phyloP scores from a whole-genome alignment of 2,797 vertebrate genomes.

The Acipenser ruthenus region DNA sequence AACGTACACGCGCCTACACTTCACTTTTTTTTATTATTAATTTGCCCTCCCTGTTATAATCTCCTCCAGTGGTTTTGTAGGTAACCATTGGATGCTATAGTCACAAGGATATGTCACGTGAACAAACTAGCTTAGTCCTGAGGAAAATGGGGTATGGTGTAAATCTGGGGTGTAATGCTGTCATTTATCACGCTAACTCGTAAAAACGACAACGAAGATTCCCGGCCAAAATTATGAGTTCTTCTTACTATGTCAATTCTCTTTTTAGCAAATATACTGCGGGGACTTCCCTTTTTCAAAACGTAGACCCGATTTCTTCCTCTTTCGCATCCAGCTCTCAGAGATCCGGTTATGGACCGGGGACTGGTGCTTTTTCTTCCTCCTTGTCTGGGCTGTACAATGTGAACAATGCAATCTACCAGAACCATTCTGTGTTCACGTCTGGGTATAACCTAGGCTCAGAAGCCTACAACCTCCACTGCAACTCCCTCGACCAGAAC shows the following conservation, averaged over 20 bases:
- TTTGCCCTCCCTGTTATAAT: not conserved
- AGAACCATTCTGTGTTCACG: slow-evolving; percentile 55
- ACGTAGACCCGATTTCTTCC: slow-evolving; percentile 73
- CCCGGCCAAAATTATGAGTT: slow-evolving; percentile 89
- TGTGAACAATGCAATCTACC: slow-evolving; percentile 71
- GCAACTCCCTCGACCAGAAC: slow-evolving; percentile 77
- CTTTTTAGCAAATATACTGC: slow-evolving; percentile 87
- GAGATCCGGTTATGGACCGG: slow-evolving; percentile 67
- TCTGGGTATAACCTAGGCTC: slow-evolving; percentile 66
- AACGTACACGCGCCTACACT: no score
- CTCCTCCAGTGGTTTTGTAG: slow-evolving; percentile 21
- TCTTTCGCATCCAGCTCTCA: slow-evolving; percentile 70
- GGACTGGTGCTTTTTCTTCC: slow-evolving; percentile 63
- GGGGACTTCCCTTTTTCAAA: slow-evolving; percentile 75
- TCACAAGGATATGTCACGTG: slow-evolving; percentile 80
- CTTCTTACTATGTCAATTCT: slow-evolving; percentile 86
- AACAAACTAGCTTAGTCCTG: slow-evolving; percentile 68
- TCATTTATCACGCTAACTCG: slow-evolving; percentile 88
- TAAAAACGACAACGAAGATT: slow-evolving; percentile 97
- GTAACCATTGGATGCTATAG: slow-evolving; percentile 70
- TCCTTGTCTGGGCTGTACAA: slow-evolving; percentile 74
- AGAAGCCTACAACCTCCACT: slow-evolving; percentile 67
- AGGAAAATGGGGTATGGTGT: slow-evolving; percentile 93
- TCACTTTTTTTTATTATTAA: slow-evolving; percentile 12
- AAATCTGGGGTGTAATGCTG: slow-evolving; percentile 95